A percentile compares a stretch with the other conserved stretches of the same genome.
phyloP scores from a whole-genome alignment of 1,140 invertebrate species.

The Pectinophora gossypiella region DNA sequence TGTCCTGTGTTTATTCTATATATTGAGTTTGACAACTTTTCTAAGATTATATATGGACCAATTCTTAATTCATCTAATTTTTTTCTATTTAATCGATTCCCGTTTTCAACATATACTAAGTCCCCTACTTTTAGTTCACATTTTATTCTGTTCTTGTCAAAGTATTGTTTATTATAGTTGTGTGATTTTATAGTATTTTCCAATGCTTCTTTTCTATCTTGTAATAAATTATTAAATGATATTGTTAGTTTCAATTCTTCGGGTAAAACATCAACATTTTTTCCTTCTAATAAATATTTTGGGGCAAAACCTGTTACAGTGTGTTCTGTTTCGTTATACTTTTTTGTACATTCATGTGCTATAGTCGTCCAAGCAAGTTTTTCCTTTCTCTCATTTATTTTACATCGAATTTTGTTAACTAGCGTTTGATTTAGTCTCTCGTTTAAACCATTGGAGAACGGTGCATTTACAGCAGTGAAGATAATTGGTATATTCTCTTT shows the following conservation, averaged over 20 bases:
- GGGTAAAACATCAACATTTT: too few relatives aligned
- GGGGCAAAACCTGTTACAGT: too few relatives aligned
- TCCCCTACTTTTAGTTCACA: background rate
- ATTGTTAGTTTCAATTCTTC: background rate
- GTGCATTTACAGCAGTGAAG: slow-evolving; percentile 9
- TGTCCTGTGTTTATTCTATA: background rate
- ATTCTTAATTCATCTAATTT: slow-evolving; percentile 2
- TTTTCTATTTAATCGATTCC: background rate
- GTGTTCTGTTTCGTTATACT: too few relatives aligned
- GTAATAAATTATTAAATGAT: background rate
- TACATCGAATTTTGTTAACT: too few relatives aligned
- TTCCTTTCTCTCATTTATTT: too few relatives aligned
- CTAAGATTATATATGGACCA: background rate
- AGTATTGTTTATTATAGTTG: slow-evolving; percentile 5
- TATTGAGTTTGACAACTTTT: background rate
- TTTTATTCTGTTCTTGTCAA: background rate
- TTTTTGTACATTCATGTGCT: too few relatives aligned
- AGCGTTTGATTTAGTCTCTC: too few relatives aligned
- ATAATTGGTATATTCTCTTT: slow-evolving; percentile 11
- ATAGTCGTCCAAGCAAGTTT: too few relatives aligned
- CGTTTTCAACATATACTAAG: background rate
- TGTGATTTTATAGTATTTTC: slow-evolving; percentile 7
- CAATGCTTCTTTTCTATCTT: slow-evolving; percentile 5
- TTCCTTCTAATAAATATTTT: too few relatives aligned
- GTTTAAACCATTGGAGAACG: background rate